Evolutionary conservation across 64 coral and sea anemone species (phyloP), one percentile per base, ranked within the genome.

Genomic region (Montipora foliosa): DNA sequence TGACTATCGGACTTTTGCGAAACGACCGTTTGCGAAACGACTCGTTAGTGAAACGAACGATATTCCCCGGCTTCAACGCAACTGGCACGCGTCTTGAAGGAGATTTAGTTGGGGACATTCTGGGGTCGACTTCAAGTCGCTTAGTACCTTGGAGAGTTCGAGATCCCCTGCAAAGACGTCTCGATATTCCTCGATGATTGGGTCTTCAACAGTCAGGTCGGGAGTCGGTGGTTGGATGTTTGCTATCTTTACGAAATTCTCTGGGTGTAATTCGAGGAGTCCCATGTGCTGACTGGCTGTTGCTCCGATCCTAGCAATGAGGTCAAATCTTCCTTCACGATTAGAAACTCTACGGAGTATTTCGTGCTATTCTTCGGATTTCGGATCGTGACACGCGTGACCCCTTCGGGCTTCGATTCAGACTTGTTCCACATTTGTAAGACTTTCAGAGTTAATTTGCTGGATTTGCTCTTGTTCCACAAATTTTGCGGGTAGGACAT

Each of bases 371-470:
- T 90, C 72, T 90, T 62, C 6, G 90, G 86, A 47, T 92, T 96
- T 51, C 67, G 15, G 7, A 89, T 77, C 15, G 13, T 24, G 5
- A 96, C 7, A 2, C 88, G 11, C 14, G 71, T 46, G 3, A 80
- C 79, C 22, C 81, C 87, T 70, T 70, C 49, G 2, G 90, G 90
- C 55, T 88, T 88, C 1, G 83, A 37, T 89, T 92, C 76, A 2
- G 83, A 82, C 77, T 61, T 76, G 46, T 89, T 92, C 89, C 90
- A 89, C 94, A 92, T 96, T 47, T 77, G 83, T 46, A 96, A 20
- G 5, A 83, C 47, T 29, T 60, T 79, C 20, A n/a, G 7, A 20
- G 83, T 92, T 29, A 29, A 29, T 29, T 8, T 53, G 51, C 53
- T 83, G 37, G 17, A 92, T 71, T 72, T 72, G 10, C 2, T 67